Conservation (phyloP, 2,797 vertebrate genomes). For the Siniperca scherzeri region DNA sequence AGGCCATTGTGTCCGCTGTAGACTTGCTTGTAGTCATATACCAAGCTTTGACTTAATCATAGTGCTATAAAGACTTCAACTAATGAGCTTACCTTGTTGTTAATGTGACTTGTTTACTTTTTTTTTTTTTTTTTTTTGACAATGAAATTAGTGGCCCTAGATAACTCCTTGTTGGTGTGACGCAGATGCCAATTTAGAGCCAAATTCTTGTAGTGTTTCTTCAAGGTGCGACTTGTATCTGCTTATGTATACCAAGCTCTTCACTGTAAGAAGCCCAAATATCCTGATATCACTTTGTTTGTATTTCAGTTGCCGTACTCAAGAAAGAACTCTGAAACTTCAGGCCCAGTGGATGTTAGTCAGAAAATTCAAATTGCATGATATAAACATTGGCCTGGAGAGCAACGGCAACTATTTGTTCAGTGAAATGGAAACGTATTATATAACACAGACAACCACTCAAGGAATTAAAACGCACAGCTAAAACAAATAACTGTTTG, state of each 20-base stretch:
- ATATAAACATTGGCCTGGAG: not conserved
- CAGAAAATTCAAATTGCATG: not conserved
- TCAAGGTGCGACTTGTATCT: not conserved
- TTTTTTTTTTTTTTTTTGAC: not conserved
- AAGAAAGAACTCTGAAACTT: not conserved
- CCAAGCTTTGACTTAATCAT: not conserved
- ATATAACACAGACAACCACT: slow-evolving; percentile 28
- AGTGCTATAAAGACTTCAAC: not conserved
- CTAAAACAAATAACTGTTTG: not conserved
- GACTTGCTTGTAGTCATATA: not conserved
- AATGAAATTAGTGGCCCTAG: not conserved
- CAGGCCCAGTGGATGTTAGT: not conserved
- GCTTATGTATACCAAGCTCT: not conserved
- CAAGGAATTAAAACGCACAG: not conserved
- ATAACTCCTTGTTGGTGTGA: not conserved
- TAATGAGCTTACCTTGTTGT: slow-evolving; percentile 2
- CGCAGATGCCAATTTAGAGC: not conserved
- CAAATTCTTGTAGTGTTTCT: not conserved
- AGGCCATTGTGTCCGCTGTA: not conserved
- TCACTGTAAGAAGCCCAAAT: not conserved
- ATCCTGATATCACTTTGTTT: not conserved
- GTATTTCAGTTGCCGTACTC: not conserved
- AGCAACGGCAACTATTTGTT: slow-evolving; percentile 17
- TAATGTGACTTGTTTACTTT: not conserved
- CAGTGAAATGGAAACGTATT: slow-evolving; percentile 54